A percentile compares a stretch with the other conserved stretches of the same genome.
phyloP scores from a whole-genome alignment of 2,888 invertebrate species.

The Prenolepis imparis region DNA sequence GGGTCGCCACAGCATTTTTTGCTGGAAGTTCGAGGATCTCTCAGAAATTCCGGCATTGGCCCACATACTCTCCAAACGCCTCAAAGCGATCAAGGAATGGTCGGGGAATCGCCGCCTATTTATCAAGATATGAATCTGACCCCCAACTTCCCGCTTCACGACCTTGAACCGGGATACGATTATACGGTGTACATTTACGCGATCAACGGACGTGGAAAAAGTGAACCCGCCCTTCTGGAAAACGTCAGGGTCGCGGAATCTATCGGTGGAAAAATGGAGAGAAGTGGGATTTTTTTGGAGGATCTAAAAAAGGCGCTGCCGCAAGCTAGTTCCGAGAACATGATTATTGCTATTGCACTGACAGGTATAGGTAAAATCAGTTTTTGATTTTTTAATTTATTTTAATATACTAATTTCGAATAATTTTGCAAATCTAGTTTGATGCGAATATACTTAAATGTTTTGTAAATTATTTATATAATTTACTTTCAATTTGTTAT shows the following conservation, averaged over 20 bases:
- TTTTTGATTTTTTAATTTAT: neutral
- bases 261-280: slow-evolving; percentile 78
- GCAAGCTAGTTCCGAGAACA: slow-evolving; percentile 76
- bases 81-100: slow-evolving; percentile 80
- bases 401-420: neutral
- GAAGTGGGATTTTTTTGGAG: slow-evolving; percentile 79
- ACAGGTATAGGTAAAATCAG: slow-evolving; percentile 77
- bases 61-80: slow-evolving; percentile 82
- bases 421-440: neutral
- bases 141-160: slow-evolving; percentile 91
- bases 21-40: slow-evolving; percentile 89
- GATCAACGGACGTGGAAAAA: slow-evolving; percentile 93
- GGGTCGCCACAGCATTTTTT: slow-evolving; percentile 94
- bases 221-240: slow-evolving; percentile 91
- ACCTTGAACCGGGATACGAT: slow-evolving; percentile 91
- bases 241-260: slow-evolving; percentile 87
- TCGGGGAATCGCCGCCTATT: slow-evolving; percentile 79
- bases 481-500: neutral
- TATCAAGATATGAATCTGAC: slow-evolving; percentile 83
- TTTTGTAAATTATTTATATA: neutral
- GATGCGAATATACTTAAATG: neutral
- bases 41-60: slow-evolving; percentile 80
- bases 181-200: slow-evolving; percentile 94
- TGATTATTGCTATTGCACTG: slow-evolving; percentile 82
- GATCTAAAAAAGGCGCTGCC: slow-evolving; percentile 82